Evolutionary conservation across 2,888 invertebrate genomes (phyloP), one percentile per base, ranked within the genome.

Genomic region (Drosophila dives): DNA sequence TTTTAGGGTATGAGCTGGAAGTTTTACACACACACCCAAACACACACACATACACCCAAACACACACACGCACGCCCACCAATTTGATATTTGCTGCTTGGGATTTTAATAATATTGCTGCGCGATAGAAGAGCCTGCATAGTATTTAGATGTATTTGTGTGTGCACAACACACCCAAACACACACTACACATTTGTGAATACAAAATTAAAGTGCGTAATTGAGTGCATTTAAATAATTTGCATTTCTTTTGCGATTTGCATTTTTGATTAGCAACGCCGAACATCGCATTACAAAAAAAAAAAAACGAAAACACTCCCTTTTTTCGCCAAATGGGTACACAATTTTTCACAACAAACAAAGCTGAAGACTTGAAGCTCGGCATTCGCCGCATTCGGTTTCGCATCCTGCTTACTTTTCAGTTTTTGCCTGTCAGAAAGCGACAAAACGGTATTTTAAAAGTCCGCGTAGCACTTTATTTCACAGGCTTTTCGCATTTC

Each of bases 271-370:
- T 20, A 29, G 26, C 53, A 23, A 29, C 51, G 4, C 36, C 55
- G 12, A 38, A 12, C 29, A 49, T 50, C 45, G 59, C 56, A 61
- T 48, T 60, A 65, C 50, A 75, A 60, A 15, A 20, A 45, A 45
- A 45, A 45, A 20, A 20, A 45, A 0, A 23, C 7, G 45, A 23
- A 45, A 75, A 76, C 84, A 82, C 75, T 84, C 82, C 75, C 80
- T 58, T 63, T 63, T 77, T 83, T 61, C 15, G 60, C 73, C 56
- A 72, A 85, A 75, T 84, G 77, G 89, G 83, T 88, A 90, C 88
- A 86, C 81, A 86, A 89, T 80, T 86, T 89, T 86, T 81, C 86
- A 83, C 88, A 90, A 90, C 90, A 86, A 86, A 90, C 86, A 86
- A 83, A 87, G 80, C 74, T 81, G 40, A 33, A 53, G 32, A 33